Evolutionary conservation across 2,113 vertebrate species (phyloP).

Genomic region (Monopterus albus): DNA sequence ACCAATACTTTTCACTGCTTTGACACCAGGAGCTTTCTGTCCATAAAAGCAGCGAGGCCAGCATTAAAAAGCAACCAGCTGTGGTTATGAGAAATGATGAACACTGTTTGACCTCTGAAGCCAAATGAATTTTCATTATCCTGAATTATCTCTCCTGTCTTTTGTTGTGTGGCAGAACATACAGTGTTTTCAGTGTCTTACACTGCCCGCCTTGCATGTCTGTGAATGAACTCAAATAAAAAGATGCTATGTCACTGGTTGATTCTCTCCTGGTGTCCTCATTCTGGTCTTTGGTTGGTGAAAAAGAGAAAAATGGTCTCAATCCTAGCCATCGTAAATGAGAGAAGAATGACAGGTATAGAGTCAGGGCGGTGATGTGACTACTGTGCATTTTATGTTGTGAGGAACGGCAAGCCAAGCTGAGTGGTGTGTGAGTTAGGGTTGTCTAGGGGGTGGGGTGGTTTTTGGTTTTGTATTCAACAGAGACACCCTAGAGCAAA

Average conservation of each 20-base stretch:
- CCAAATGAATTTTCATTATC: constrained; percentile 59
- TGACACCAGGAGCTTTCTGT: constrained; percentile 64
- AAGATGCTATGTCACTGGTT: constrained; percentile 16
- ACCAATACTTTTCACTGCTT: constrained; percentile 59
- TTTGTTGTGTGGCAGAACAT: constrained; percentile 41
- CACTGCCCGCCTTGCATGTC: constrained; percentile 21
- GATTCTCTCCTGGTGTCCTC: constrained; percentile 25
- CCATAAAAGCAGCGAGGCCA: constrained; percentile 61
- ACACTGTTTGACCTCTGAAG: constrained; percentile 63
- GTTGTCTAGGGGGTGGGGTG: neutral
- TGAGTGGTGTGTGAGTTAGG: constrained; percentile 16
- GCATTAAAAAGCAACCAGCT: constrained; percentile 73
- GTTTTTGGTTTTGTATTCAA: constrained; percentile 35
- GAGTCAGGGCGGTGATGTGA: constrained; percentile 16
- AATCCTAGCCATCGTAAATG: constrained; percentile 29
- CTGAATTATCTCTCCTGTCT: constrained; percentile 49
- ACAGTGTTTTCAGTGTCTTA: constrained; percentile 15
- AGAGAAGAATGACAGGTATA: constrained; percentile 31
- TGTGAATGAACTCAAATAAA: constrained; percentile 24
- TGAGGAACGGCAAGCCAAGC: constrained; percentile 36
- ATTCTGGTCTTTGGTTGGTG: constrained; percentile 5
- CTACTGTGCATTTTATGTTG: constrained; percentile 31
- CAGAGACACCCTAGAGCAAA: constrained; percentile 16
- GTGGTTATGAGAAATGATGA: constrained; percentile 66
- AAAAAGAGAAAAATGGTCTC: constrained; percentile 37